A percentile compares a stretch with the other conserved stretches of the same genome.
Conservation (phyloP, 2,888 invertebrate species). For the Selenia dentaria region DNA sequence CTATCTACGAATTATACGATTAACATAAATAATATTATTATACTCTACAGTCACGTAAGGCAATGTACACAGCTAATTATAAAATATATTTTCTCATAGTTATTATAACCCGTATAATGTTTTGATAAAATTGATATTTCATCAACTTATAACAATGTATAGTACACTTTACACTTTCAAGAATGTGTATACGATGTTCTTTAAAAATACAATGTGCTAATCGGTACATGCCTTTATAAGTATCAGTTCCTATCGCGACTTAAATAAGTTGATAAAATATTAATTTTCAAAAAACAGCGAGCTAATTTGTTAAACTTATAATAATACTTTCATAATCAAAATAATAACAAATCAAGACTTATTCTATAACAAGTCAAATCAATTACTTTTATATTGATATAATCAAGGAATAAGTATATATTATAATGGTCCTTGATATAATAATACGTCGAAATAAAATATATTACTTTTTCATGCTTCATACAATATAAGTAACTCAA, state of each 20-base stretch:
- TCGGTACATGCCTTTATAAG: no score
- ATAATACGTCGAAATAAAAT: neutral
- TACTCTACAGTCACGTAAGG: constrained; percentile 44
- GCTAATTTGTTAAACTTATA: neutral
- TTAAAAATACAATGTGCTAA: no score
- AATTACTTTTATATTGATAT: neutral
- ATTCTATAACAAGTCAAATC: constrained; percentile 2
- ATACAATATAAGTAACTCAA: no score
- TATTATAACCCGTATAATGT: neutral
- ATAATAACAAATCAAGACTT: constrained; percentile 2
- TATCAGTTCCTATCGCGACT: no score
- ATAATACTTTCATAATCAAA: constrained; percentile 8
- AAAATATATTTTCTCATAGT: neutral
- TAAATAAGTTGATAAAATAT: no score
- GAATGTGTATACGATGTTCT: no score
- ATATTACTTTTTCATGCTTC: neutral
- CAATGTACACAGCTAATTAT: constrained; percentile 36
- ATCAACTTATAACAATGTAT: neutral
- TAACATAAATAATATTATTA: constrained; percentile 38
- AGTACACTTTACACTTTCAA: no score
- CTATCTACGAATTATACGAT: constrained; percentile 49
- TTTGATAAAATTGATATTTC: neutral
- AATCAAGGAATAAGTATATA: no score
- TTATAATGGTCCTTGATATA: neutral
- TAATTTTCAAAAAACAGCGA: no score